These are phyloP conservation scores for Euura lappo DNA, from an alignment of 1,140 invertebrate species.

Conservation along the genomic window DNA sequence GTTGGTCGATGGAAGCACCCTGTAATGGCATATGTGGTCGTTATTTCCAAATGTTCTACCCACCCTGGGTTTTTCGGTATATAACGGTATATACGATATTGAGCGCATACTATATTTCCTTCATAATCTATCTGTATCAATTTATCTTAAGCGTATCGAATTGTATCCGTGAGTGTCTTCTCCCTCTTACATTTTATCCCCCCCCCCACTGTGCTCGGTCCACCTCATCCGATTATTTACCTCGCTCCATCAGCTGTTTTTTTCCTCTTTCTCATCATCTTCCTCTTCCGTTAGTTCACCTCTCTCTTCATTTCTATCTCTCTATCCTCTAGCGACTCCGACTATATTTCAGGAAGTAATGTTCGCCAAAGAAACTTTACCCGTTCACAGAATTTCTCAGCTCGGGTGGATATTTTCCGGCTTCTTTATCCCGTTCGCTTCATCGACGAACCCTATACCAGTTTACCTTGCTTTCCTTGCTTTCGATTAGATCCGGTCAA, in stretches of 20 bases:
- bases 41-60: constrained; percentile 27
- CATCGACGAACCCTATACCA: no score
- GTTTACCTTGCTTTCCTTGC: no score
- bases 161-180: constrained; percentile 26
- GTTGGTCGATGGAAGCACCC: background rate
- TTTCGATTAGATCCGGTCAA: no score
- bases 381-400: constrained; percentile 31
- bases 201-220: constrained; percentile 20
- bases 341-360: constrained; percentile 35
- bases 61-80: constrained; percentile 3
- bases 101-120: constrained; percentile 14
- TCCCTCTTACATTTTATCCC: constrained; percentile 29
- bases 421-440: background rate
- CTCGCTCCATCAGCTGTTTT: constrained; percentile 5
- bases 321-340: constrained; percentile 27
- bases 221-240: constrained; percentile 42
- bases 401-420: constrained; percentile 17
- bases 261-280: constrained; percentile 10
- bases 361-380: constrained; percentile 33
- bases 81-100: background rate
- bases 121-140: constrained; percentile 40
- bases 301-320: constrained; percentile 24
- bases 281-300: background rate
- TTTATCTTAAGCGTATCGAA: constrained; percentile 40
- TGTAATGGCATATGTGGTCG: constrained; percentile 8